Evolutionary conservation across 2,113 vertebrate genomes (phyloP).

Genomic region (Dicentrarchus labrax): DNA sequence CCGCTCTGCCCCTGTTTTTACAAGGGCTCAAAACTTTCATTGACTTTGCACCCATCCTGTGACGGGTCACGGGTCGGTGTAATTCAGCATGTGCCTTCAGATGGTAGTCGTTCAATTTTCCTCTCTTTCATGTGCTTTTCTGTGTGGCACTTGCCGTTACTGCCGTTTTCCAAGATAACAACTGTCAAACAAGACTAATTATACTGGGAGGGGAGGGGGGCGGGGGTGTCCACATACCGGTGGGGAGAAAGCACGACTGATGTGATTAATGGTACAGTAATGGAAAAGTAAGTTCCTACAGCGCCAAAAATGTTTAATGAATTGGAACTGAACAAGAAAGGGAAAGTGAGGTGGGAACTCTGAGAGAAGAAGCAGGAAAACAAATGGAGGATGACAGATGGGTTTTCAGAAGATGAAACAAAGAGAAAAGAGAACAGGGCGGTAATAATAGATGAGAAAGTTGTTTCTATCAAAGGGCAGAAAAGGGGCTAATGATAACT

Average conservation of each 20-base stretch:
- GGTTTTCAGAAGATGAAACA: constrained; percentile 34
- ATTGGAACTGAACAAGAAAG: constrained; percentile 67
- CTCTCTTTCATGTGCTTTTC: constrained; percentile 59
- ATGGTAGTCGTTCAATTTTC: constrained; percentile 67
- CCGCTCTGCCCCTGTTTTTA: constrained; percentile 61
- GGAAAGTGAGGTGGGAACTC: constrained; percentile 50
- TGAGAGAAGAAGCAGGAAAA: constrained; percentile 38
- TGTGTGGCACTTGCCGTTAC: constrained; percentile 68
- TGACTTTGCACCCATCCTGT: constrained; percentile 48
- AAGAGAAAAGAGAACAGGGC: not conserved
- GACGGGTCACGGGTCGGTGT: constrained; percentile 31
- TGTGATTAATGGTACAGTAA: constrained; percentile 73
- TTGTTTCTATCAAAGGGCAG: constrained; percentile 1
- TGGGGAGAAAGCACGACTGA: constrained; percentile 39
- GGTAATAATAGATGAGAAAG: constrained; percentile 10
- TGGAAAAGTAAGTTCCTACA: constrained; percentile 67
- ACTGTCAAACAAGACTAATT: constrained; percentile 79
- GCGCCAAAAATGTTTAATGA: constrained; percentile 68
- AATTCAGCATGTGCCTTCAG: constrained; percentile 58
- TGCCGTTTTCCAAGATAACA: constrained; percentile 81
- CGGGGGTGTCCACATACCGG: constrained; percentile 37
- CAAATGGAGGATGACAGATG: constrained; percentile 60
- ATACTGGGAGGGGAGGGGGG: constrained; percentile 50
- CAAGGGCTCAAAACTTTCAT: constrained; percentile 55
- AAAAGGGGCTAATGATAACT: not conserved